Base-by-base conservation (phyloP, 2,888 invertebrate genomes). In the Theodoxus fluviatilis region DNA sequence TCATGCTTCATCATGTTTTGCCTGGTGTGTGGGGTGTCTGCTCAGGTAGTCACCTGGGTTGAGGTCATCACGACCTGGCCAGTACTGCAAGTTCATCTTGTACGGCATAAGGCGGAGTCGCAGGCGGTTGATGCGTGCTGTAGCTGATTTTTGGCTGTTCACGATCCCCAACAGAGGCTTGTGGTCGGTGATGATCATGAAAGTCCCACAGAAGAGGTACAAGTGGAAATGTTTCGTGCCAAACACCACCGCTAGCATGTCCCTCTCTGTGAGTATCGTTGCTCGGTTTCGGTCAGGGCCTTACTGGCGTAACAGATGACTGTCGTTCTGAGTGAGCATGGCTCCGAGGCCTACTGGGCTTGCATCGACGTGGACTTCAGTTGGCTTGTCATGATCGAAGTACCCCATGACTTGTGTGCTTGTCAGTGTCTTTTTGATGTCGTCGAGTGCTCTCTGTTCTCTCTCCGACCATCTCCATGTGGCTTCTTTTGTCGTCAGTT, bases 161-260 rank as follows among this genome's bases (percentile, higher is more conserved):
- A 80, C 76, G 33, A 84, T 77, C 22, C 74, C 69, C 28, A 75
- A 69, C 28, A 83, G 71, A 1, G 81, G 82, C 69, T 81, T 80
- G 74, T 83, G 81, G 71, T 78, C 80, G 9, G 78, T 79, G 57
- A 76, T 40, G 1, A 83, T 61, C 1, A 57, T 74, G 69, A 82
- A 79, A 35, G 47, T 43, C 18, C 49, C 69, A 37, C 82, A 82
- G 68, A 74, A 76, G 6, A 82, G 59, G 61, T 78, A 82, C 28
- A 80, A 37, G 47, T 79, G 75, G 71, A 79, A 83, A 61, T 80
- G 79, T 71, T 82, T 79, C 52, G 76, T 74, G 3, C 74, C 73
- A 80, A 77, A 81, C 0, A 79, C 76, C 6, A 81, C 75, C 7
- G 79, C 79, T 33, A 80, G 71, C 65, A 76, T 71, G 67, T 80